phyloP scores from a whole-genome alignment of 2,113 vertebrate genomes.

The Sisor rabdophorus region DNA sequence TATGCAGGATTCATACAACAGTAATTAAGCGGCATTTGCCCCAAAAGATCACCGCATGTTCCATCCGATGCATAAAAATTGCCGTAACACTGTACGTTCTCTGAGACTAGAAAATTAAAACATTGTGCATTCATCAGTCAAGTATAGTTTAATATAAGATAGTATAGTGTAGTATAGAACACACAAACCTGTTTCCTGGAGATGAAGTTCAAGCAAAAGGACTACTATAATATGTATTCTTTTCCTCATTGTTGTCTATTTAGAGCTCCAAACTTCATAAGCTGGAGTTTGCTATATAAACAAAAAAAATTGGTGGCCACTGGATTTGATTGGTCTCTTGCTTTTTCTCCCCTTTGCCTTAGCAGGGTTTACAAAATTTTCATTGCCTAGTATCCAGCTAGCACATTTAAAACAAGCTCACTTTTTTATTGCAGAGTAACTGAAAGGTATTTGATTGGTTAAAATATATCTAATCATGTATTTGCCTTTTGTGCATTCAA shows the following conservation, averaged over 20 bases:
- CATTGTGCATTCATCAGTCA: not conserved
- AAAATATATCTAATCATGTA: not conserved
- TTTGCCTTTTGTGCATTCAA: not conserved
- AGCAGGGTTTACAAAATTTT: no score
- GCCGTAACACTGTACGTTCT: conserved; percentile 40
- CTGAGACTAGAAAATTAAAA: conserved; percentile 25
- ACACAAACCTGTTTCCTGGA: conserved; percentile 15
- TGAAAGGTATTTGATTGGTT: not conserved
- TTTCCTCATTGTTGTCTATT: not conserved
- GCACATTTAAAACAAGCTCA: not conserved
- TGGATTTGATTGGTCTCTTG: not conserved
- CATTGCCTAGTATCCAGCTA: not conserved
- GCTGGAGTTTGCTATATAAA: conserved; percentile 1
- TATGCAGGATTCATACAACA: conserved; percentile 49
- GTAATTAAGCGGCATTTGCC: conserved; percentile 6
- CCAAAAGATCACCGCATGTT: conserved; percentile 33
- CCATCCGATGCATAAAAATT: conserved; percentile 23
- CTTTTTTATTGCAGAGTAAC: not conserved
- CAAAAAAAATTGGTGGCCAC: not conserved
- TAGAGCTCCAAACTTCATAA: not conserved
- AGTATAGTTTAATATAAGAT: not conserved
- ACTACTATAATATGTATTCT: not conserved
- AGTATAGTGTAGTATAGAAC: not conserved
- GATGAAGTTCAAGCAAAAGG: not conserved
- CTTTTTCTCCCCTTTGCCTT: not conserved